A percentile compares a stretch with the other conserved stretches of the same genome.
phyloP scores from a whole-genome alignment of 2,888 invertebrate species.

The Callinectes sapidus region DNA sequence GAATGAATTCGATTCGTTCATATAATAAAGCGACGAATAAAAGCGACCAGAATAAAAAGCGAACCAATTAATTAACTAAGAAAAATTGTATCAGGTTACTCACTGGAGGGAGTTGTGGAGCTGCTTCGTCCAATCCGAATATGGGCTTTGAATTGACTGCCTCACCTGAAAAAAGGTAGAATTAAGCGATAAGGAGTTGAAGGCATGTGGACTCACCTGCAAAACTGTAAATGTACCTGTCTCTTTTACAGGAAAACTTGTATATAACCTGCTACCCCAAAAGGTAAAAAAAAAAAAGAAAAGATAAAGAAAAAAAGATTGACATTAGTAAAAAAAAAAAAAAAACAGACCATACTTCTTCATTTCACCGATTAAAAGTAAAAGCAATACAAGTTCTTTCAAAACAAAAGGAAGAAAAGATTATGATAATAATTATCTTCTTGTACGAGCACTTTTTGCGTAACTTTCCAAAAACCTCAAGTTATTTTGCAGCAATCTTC shows the following conservation, averaged over 20 bases:
- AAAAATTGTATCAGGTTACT: neutral
- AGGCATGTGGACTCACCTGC: neutral
- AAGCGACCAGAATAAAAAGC: neutral
- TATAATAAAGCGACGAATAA: neutral
- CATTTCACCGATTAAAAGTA: neutral
- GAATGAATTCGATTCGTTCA: neutral
- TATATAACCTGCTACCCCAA: too few species aligned
- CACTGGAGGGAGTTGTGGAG: neutral
- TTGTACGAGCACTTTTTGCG: neutral
- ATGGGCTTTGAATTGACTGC: neutral
- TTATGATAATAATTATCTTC: neutral
- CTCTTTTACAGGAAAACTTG: too few species aligned
- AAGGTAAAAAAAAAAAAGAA: too few species aligned
- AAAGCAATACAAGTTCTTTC: neutral
- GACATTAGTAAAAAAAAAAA: too few species aligned
- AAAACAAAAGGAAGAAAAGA: too few species aligned
- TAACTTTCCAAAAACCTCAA: neutral
- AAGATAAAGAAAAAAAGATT: too few species aligned
- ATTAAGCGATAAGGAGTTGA: neutral
- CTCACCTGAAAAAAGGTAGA: neutral
- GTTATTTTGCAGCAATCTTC: neutral
- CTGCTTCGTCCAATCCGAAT: neutral
- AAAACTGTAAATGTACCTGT: neutral
- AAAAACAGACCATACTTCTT: too few species aligned
- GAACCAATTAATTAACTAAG: neutral